Conservation (phyloP, 2,888 invertebrate genomes). For the Diadegma fenestrale region DNA sequence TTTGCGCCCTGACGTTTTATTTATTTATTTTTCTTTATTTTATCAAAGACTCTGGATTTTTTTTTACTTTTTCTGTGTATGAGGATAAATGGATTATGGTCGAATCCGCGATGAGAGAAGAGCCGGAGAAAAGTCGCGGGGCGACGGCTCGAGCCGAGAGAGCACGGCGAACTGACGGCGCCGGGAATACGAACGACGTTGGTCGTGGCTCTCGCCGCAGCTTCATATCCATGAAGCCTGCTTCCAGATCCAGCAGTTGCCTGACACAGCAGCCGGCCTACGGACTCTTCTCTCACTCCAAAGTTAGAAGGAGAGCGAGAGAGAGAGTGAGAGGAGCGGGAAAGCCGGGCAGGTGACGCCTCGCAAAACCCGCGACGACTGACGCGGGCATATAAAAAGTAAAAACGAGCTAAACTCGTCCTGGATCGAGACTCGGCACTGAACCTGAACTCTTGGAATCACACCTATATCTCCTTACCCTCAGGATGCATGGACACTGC, state of each 20-base stretch:
- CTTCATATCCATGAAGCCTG: constrained; percentile 63
- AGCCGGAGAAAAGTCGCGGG: constrained; percentile 60
- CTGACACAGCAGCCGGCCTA: constrained; percentile 53
- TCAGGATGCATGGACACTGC: constrained; percentile 21
- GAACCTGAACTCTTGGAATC: constrained; percentile 64
- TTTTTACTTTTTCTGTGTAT: neutral
- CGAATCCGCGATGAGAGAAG: constrained; percentile 50
- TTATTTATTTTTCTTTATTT: neutral
- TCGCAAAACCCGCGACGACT: constrained; percentile 68
- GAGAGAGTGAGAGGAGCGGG: constrained; percentile 59
- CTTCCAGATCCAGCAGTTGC: constrained; percentile 54
- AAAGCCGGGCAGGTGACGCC: constrained; percentile 72
- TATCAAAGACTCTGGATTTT: neutral
- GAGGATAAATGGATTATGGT: neutral
- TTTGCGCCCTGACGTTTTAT: neutral
- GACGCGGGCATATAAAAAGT: constrained; percentile 66
- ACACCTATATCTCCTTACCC: constrained; percentile 56
- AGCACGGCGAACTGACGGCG: constrained; percentile 71
- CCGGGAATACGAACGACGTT: constrained; percentile 63
- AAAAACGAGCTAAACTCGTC: constrained; percentile 67
- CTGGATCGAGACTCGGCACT: constrained; percentile 57
- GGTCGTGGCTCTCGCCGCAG: constrained; percentile 62
- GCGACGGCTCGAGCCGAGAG: constrained; percentile 73
- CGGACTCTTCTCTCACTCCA: constrained; percentile 34
- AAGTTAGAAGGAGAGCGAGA: constrained; percentile 15